Base-by-base conservation (phyloP, 2,113 vertebrate species). In the Heteronetta atricapilla region DNA sequence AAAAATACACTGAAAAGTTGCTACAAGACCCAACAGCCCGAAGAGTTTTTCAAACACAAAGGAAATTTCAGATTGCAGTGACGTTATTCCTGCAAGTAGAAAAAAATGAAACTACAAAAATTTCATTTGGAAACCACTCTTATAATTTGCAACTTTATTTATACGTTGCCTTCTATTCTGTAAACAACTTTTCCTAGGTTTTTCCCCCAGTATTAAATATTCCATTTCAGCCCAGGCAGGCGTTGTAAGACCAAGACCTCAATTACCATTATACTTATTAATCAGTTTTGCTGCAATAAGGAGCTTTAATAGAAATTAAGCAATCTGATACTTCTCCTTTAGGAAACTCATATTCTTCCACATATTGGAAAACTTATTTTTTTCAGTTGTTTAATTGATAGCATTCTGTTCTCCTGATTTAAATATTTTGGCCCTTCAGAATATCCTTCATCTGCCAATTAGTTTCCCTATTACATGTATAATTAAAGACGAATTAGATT, bases 401-500 rank as follows among this genome's bases (percentile, higher is more conserved):
- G 62, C 64, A 76, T 50, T 68, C 20, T 81, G 3, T 68, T 79
- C 25, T 76, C 17, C 58, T 34, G 26, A 83, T 95, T 92, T 89
- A 58, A 25, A 7, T 91, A 52, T 92, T 96, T 96, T 93, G 89
- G 88, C 67, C 62, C 70, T 93, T 84, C 42, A 6, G 6, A 89
- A 90, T 95, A 74, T 67, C 50, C 72, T 92, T 96, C 60, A 86
- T 97, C 96, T 97, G 96, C 77, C 93, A 96, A 96, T 97, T 97
- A 94, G 81, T 93, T 97, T 96, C 72, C 34, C 82, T 88, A 94
- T 91, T 97, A 83, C 79, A 81, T 48, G 68, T 95, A 95, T 97
- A 98, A 98, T 97, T 98, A 96, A 96, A 50, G 56, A 89, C 82
- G 98, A 97, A 97, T 97, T 95, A 97, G 95, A 97, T 97, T 97